phyloP scores from a whole-genome alignment of 2,797 vertebrate genomes.

The Poeciliopsis paucimaculata region DNA sequence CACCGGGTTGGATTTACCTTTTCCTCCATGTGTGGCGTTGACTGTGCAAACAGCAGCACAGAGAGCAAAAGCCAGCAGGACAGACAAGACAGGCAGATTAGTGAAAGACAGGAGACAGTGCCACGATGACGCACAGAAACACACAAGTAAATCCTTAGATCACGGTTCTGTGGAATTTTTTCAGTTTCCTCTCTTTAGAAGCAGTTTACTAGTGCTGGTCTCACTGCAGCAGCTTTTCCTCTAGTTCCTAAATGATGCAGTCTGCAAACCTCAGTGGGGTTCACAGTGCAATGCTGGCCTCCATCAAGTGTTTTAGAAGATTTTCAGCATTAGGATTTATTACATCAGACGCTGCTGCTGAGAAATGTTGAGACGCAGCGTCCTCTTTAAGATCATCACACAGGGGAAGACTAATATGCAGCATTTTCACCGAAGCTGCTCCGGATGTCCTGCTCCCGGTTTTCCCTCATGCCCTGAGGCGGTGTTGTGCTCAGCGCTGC shows the following conservation, averaged over 20 bases:
- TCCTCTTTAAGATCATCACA: background rate
- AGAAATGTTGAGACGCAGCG: conserved; percentile 3
- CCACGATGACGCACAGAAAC: conserved; percentile 35
- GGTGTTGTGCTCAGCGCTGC: background rate
- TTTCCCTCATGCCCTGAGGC: background rate
- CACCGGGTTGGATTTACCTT: conserved; percentile 88
- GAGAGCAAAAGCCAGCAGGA: conserved; percentile 84
- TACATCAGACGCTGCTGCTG: background rate
- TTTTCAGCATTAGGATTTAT: conserved; percentile 12
- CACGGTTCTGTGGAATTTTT: background rate
- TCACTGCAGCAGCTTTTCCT: background rate
- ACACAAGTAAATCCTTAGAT: background rate
- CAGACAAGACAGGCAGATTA: conserved; percentile 69
- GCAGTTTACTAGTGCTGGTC: background rate
- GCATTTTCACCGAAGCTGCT: conserved; percentile 27
- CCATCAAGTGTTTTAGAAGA: background rate
- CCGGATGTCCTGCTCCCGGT: conserved; percentile 33
- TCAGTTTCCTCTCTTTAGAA: background rate
- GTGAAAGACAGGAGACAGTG: conserved; percentile 62
- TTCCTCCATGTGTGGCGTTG: conserved; percentile 97
- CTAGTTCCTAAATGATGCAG: conserved; percentile 11
- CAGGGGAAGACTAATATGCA: conserved; percentile 29
- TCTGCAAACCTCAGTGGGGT: conserved; percentile 2
- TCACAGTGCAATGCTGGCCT: background rate
- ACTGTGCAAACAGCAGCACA: conserved; percentile 90